phyloP scores from a whole-genome alignment of 2,113 vertebrate species.

The Papio anubis region DNA sequence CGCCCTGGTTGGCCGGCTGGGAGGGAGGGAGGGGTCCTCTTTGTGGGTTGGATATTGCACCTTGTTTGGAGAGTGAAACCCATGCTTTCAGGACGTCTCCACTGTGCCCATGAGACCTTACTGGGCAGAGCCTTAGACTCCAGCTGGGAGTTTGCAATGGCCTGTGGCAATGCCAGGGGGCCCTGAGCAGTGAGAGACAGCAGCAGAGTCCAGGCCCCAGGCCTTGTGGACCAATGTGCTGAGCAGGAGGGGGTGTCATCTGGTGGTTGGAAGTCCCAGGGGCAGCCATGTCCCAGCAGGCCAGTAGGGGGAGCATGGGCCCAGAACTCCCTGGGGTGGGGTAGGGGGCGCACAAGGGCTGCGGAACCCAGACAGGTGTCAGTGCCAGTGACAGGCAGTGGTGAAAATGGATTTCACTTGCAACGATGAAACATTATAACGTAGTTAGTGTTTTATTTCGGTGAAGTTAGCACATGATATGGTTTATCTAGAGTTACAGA shows the following conservation, averaged over 20 bases:
- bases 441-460: not conserved
- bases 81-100: not conserved
- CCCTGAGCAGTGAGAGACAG: not conserved
- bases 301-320: not conserved
- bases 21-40: not conserved
- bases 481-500: not conserved
- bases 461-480: not conserved
- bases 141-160: not conserved
- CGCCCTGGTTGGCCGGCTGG: too few species aligned
- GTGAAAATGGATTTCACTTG: not conserved
- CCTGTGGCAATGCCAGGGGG: not conserved
- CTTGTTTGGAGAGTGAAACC: not conserved
- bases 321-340: too few species aligned
- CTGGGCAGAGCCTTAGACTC: not conserved
- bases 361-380: not conserved
- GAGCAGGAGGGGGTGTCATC: not conserved
- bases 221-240: not conserved
- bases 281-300: not conserved
- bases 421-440: not conserved
- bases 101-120: not conserved
- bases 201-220: not conserved
- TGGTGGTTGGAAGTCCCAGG: not conserved
- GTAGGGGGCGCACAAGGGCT: too few species aligned
- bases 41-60: not conserved
- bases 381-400: not conserved